Evolutionary conservation across 2,797 vertebrate genomes (phyloP).

Genomic region (Phataginus tricuspis): DNA sequence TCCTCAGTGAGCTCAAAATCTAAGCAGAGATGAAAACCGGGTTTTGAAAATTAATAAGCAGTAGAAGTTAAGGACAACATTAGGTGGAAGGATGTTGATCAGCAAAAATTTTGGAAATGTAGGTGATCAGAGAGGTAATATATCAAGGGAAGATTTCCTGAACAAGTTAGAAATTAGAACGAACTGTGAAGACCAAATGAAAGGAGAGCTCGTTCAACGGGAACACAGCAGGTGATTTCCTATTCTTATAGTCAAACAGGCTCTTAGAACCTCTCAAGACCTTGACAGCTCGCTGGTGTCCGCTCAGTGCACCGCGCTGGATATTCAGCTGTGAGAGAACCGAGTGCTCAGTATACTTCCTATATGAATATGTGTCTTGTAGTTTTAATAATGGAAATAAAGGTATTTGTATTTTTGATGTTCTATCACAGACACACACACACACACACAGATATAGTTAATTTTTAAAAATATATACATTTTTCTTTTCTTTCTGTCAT

Average conservation of each 20-base stretch:
- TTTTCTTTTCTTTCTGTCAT: neutral
- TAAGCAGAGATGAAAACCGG: neutral
- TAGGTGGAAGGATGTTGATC: neutral
- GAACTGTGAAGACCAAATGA: neutral
- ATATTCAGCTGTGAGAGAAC: neutral
- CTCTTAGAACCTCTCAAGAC: neutral
- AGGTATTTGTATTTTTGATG: neutral
- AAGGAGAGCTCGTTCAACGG: neutral
- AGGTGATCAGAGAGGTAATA: neutral
- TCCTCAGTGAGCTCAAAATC: neutral
- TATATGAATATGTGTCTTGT: neutral
- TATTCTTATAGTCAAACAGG: neutral
- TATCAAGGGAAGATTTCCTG: neutral
- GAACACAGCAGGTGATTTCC: neutral
- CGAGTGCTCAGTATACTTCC: neutral
- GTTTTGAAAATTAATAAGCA: neutral
- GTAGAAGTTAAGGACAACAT: neutral
- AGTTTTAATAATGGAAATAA: slow-evolving; percentile 12
- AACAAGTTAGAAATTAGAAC: neutral
- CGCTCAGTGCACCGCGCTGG: neutral
- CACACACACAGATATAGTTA: neutral
- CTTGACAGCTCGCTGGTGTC: neutral
- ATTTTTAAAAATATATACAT: neutral
- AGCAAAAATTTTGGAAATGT: neutral
- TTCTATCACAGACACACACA: neutral